A percentile compares a stretch with the other conserved stretches of the same genome.
phyloP scores from a whole-genome alignment of 1,140 invertebrate species.

The Cydia amplana region DNA sequence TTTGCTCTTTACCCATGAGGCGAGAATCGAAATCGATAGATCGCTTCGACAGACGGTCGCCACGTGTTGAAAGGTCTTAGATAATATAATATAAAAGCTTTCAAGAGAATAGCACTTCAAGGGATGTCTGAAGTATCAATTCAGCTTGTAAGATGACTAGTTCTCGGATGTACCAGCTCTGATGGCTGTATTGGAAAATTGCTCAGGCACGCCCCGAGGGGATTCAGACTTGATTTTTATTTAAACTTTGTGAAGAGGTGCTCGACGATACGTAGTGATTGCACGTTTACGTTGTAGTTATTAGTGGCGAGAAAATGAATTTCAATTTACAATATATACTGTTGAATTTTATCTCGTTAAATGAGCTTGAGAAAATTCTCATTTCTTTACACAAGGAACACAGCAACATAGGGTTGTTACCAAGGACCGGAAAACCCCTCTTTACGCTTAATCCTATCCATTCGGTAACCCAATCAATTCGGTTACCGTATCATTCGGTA shows the following conservation, averaged over 20 bases:
- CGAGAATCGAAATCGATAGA: constrained; percentile 73
- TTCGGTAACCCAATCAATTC: too few relatives aligned
- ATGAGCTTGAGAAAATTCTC: constrained; percentile 4
- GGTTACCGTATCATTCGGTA: too few relatives aligned
- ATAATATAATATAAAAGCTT: constrained; percentile 80
- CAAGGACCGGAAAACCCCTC: too few relatives aligned
- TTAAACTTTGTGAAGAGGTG: constrained; percentile 62
- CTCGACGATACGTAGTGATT: constrained; percentile 44
- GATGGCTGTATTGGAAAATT: constrained; percentile 78
- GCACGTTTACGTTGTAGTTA: constrained; percentile 38
- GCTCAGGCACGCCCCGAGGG: constrained; percentile 53
- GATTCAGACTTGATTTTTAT: constrained; percentile 71
- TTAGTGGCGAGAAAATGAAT: constrained; percentile 35
- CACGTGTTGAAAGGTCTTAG: constrained; percentile 78
- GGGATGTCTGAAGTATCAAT: constrained; percentile 78
- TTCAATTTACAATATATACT: constrained; percentile 1
- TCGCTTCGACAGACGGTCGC: constrained; percentile 71
- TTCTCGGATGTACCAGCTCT: constrained; percentile 64
- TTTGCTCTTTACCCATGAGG: constrained; percentile 57
- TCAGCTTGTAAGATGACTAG: constrained; percentile 76
- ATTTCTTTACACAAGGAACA: neutral
- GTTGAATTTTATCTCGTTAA: constrained; percentile 19
- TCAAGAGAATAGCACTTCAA: constrained; percentile 76
- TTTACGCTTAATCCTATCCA: too few relatives aligned
- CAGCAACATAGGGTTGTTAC: neutral